Evolutionary conservation across 2,888 invertebrate genomes (phyloP).

Genomic region (Dynastes hyllus): DNA sequence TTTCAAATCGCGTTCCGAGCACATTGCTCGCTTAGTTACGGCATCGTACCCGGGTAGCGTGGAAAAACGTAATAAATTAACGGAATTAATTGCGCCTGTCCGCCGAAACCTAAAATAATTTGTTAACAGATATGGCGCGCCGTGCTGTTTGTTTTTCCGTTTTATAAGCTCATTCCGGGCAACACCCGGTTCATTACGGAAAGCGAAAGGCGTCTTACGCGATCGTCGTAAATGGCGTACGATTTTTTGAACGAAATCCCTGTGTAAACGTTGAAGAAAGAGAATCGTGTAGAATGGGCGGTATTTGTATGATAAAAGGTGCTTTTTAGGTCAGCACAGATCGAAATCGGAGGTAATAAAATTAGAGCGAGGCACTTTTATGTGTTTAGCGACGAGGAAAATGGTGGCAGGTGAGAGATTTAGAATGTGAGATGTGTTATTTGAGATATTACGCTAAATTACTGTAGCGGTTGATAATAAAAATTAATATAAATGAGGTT

Average conservation of each 20-base stretch:
- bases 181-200: conserved; percentile 28
- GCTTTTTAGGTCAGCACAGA: not conserved
- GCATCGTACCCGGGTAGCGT: conserved; percentile 45
- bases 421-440: too few species aligned
- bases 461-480: too few species aligned
- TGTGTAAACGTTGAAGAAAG: not conserved
- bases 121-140: conserved; percentile 46
- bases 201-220: not conserved
- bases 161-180: conserved; percentile 21
- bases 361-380: not conserved
- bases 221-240: too few species aligned
- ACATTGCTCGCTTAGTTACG: not conserved
- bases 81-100: conserved; percentile 47
- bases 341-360: conserved; percentile 8
- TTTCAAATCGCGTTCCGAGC: not conserved
- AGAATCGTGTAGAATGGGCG: not conserved
- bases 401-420: too few species aligned
- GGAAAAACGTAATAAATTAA: conserved; percentile 50
- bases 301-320: not conserved
- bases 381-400: not conserved
- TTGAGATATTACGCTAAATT: too few species aligned
- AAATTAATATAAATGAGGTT: too few species aligned
- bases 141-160: conserved; percentile 25
- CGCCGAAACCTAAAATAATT: conserved; percentile 45
- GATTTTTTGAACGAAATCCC: too few species aligned